Percentiles rank a stretch among this genome's conserved stretches.
Evolutionary conservation across 2,797 vertebrate species (phyloP).

Genomic region (Mormyrops boulengeri): DNA sequence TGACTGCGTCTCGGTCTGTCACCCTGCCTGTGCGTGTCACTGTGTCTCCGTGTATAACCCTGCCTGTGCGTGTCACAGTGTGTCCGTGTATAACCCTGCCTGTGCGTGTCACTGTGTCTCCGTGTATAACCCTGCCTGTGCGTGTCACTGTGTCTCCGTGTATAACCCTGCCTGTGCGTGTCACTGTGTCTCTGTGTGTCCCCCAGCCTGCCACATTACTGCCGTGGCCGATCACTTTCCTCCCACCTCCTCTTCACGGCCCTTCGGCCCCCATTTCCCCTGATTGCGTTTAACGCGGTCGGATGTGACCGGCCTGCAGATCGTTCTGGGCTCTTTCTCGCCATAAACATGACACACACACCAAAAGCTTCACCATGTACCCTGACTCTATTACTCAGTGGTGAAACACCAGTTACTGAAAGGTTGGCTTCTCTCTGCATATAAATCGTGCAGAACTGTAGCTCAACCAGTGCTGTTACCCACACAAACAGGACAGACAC

Average conservation of each 20-base stretch:
- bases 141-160: not conserved
- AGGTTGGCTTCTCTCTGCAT: not conserved
- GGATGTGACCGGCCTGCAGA: constrained; percentile 1
- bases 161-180: not conserved
- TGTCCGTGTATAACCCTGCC: not conserved
- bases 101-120: not conserved
- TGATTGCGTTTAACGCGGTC: not conserved
- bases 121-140: not conserved
- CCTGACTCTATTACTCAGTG: not conserved
- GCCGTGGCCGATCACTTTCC: not conserved
- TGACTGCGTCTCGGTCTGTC: not conserved
- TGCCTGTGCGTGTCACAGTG: not conserved
- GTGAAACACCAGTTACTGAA: not conserved
- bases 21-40: not conserved
- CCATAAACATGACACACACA: not conserved
- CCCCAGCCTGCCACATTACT: not conserved
- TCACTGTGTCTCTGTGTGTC: not conserved
- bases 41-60: not conserved
- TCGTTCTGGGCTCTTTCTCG: not conserved
- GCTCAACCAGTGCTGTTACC: not conserved
- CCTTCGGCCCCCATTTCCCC: not conserved
- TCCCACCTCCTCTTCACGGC: not conserved
- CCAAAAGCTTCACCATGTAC: not conserved
- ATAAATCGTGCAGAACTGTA: not conserved
- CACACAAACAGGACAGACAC: not conserved